A percentile compares a stretch with the other conserved stretches of the same genome.
These are phyloP conservation scores for Drosophila athabasca DNA, from an alignment of 1,140 invertebrate species.

Conservation along the genomic window DNA sequence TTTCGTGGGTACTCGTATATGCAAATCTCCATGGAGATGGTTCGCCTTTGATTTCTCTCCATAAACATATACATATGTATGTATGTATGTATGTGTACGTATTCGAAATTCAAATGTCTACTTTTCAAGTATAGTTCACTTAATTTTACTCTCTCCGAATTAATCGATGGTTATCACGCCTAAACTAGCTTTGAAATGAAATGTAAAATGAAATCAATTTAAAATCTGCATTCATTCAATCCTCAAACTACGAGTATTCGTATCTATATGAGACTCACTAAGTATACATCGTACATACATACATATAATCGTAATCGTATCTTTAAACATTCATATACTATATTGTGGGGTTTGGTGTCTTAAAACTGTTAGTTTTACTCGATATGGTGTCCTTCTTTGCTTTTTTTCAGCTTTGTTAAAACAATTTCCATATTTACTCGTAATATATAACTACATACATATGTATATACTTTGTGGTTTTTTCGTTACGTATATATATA, in stretches of 20 bases:
- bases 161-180: conserved; percentile 63
- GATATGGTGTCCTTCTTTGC: conserved; percentile 69
- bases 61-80: conserved; percentile 5
- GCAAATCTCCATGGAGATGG: conserved; percentile 36
- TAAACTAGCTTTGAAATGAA: conserved; percentile 59
- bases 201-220: conserved; percentile 38
- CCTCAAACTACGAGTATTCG: conserved; percentile 8
- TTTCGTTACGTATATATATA: conserved; percentile 60
- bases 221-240: conserved; percentile 48
- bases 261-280: conserved; percentile 31
- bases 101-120: conserved; percentile 59
- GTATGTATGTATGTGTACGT: too few species aligned
- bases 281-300: conserved; percentile 21
- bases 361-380: conserved; percentile 48
- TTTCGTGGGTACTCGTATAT: conserved; percentile 15
- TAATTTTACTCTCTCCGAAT: conserved; percentile 51
- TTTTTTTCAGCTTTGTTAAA: conserved; percentile 37
- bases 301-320: neutral
- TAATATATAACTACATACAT: too few species aligned
- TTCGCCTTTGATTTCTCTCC: conserved; percentile 24
- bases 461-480: neutral
- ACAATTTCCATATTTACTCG: conserved; percentile 33
- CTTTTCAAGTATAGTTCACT: conserved; percentile 65
- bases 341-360: conserved; percentile 3
- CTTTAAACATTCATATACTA: too few species aligned